phyloP scores from a whole-genome alignment of 35 echinoderm and acorn worm genomes.

The Eucidaris tribuloides region DNA sequence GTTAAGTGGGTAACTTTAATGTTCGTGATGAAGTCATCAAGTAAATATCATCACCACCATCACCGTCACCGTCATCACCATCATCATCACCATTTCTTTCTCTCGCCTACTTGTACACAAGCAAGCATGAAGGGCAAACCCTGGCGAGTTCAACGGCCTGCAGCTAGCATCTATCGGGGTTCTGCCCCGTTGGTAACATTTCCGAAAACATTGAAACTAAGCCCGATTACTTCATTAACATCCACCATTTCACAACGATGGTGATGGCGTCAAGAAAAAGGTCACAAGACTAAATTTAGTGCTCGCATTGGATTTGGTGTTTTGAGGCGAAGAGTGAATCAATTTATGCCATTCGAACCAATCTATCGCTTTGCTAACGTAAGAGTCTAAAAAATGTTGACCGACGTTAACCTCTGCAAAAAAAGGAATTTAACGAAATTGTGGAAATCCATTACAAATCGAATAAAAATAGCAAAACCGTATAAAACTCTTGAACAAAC shows the following conservation, averaged over 20 bases:
- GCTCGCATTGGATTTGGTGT: slow-evolving; percentile 24
- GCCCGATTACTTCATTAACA: slow-evolving; percentile 32
- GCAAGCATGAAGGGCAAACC: slow-evolving; percentile 12
- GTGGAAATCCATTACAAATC: too few relatives aligned
- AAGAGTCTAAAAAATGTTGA: background rate
- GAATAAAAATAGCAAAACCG: too few relatives aligned
- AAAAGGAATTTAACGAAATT: background rate
- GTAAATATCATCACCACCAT: too few relatives aligned
- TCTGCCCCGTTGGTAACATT: slow-evolving; percentile 11
- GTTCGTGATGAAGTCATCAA: background rate
- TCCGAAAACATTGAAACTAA: slow-evolving; percentile 41
- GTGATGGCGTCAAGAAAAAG: slow-evolving; percentile 31
- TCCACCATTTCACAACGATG: background rate
- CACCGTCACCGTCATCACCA: too few relatives aligned
- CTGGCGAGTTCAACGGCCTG: slow-evolving; percentile 1
- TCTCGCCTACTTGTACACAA: slow-evolving; percentile 7
- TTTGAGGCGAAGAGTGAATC: slow-evolving; percentile 1
- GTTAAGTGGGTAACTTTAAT: too few relatives aligned
- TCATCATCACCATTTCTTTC: background rate
- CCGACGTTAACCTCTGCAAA: slow-evolving; percentile 4
- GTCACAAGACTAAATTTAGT: slow-evolving; percentile 36
- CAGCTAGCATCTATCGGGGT: slow-evolving; percentile 20
- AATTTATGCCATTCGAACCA: background rate
- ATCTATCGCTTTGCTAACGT: background rate
- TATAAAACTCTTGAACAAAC: too few relatives aligned